Conservation (phyloP, 2,888 invertebrate genomes). For the Choristoneura rosaceana region DNA sequence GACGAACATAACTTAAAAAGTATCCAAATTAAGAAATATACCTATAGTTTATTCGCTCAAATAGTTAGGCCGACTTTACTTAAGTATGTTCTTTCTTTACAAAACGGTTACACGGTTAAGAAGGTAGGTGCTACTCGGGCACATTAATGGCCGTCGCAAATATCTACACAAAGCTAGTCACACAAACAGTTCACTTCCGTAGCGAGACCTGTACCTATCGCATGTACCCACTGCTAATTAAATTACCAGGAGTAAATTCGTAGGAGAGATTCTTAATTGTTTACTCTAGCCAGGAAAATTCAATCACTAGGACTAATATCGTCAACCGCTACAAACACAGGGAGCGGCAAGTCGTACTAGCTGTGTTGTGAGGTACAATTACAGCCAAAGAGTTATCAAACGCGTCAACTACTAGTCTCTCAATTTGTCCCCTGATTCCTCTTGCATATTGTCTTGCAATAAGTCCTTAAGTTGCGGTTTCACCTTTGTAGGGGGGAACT, state of each 20-base stretch:
- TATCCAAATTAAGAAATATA: too few relatives aligned
- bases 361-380: slow-evolving; percentile 46
- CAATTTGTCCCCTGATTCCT: slow-evolving; percentile 1
- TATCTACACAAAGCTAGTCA: too few relatives aligned
- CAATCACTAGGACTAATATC: background rate
- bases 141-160: background rate
- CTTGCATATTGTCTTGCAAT: slow-evolving; percentile 57
- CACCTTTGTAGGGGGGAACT: slow-evolving; percentile 83
- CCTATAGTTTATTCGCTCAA: too few relatives aligned
- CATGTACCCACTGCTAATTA: background rate
- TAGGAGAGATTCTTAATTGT: background rate
- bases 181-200: background rate
- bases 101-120: too few relatives aligned
- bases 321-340: background rate
- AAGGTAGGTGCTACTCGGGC: background rate
- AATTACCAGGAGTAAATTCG: background rate
- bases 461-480: slow-evolving; percentile 77
- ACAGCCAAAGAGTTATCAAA: slow-evolving; percentile 51
- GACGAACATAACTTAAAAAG: background rate
- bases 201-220: background rate
- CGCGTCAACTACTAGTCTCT: slow-evolving; percentile 29
- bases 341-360: background rate
- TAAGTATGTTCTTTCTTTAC: too few relatives aligned
- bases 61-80: too few relatives aligned
- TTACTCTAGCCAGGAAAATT: background rate